These are phyloP conservation scores for Dasyurus viverrinus DNA, from an alignment of 2,113 vertebrate species.

Conservation along the genomic window DNA sequence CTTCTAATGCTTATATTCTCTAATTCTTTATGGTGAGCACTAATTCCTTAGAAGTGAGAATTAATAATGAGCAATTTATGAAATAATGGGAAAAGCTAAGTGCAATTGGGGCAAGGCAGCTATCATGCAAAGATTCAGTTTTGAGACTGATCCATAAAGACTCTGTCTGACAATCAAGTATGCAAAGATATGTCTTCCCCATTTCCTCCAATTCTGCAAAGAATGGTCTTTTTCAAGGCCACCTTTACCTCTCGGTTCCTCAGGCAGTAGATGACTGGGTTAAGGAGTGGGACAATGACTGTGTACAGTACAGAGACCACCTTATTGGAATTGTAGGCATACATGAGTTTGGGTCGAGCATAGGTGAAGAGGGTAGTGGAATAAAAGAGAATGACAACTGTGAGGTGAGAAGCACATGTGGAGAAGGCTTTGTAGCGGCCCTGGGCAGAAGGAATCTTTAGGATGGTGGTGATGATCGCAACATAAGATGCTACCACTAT, in stretches of 20 bases:
- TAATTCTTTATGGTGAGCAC: background rate
- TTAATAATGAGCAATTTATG: background rate
- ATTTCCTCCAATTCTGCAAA: conserved; percentile 17
- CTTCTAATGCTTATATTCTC: background rate
- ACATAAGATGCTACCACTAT: conserved; percentile 76
- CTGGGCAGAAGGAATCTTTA: conserved; percentile 80
- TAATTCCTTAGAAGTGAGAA: background rate
- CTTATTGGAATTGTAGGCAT: conserved; percentile 80
- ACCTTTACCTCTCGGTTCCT: conserved; percentile 82
- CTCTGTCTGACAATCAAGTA: background rate
- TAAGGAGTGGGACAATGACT: conserved; percentile 78
- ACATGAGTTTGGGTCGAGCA: conserved; percentile 77
- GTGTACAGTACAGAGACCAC: conserved; percentile 81
- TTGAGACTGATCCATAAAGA: fast-evolving
- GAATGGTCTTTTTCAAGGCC: conserved; percentile 72
- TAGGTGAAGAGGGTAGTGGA: conserved; percentile 84
- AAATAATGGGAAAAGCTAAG: background rate
- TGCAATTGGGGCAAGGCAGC: background rate
- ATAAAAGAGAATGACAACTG: conserved; percentile 79
- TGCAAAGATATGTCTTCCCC: background rate
- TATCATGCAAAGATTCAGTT: background rate
- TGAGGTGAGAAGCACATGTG: conserved; percentile 83
- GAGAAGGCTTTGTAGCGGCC: conserved; percentile 83
- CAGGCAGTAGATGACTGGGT: conserved; percentile 83
- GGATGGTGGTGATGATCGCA: conserved; percentile 68